phyloP scores from a whole-genome alignment of 2,797 vertebrate genomes.

The Bradypus variegatus region DNA sequence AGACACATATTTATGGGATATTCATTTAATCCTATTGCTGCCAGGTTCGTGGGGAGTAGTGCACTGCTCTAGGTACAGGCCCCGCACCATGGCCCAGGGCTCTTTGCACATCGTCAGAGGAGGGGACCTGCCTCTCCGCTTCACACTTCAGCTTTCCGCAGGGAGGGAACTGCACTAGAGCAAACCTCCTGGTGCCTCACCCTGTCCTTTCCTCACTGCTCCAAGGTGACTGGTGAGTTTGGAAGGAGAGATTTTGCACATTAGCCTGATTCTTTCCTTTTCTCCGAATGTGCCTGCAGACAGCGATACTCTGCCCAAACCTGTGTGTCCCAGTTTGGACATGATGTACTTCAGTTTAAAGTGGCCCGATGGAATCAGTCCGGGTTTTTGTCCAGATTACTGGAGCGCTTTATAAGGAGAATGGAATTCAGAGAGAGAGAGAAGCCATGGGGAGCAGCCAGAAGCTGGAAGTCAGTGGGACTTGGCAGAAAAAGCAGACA shows the following conservation, averaged over 20 bases:
- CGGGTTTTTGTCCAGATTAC: too few species aligned
- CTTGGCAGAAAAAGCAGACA: too few species aligned
- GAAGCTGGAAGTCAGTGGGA: too few species aligned
- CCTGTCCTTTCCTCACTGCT: neutral
- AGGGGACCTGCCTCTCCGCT: neutral
- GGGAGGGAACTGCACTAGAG: neutral
- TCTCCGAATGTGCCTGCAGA: neutral
- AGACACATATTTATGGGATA: neutral
- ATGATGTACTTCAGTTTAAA: too few species aligned
- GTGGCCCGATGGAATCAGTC: too few species aligned
- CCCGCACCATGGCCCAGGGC: neutral
- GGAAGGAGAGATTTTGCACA: neutral
- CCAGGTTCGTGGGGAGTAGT: neutral
- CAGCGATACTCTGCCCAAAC: neutral
- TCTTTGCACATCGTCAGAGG: neutral
- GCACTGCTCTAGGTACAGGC: neutral
- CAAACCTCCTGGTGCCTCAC: neutral
- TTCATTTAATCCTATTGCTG: neutral
- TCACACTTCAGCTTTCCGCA: neutral
- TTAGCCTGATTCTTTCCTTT: neutral
- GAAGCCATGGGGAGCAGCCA: too few species aligned
- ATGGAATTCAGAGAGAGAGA: too few species aligned
- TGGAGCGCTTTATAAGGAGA: too few species aligned
- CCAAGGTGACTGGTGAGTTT: neutral
- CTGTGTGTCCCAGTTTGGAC: too few species aligned